Evolutionary conservation across 2,797 vertebrate genomes (phyloP), one percentile per base, ranked within the genome.

Genomic region (Orestias chungarensis): DNA sequence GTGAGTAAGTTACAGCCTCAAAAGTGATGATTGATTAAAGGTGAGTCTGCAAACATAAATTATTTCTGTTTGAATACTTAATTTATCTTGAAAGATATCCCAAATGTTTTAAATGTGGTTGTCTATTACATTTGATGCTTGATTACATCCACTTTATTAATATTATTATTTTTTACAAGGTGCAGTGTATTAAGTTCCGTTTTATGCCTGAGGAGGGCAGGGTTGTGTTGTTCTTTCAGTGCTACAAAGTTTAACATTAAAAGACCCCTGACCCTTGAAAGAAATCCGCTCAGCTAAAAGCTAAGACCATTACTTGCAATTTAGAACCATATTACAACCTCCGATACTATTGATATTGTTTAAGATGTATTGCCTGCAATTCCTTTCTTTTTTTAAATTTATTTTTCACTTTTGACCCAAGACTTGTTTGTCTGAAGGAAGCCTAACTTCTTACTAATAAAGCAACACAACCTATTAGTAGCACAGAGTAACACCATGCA

Each of bases 191-290:
- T 88, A 71, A 87, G 33, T 91, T 80, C 10, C 0, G 1, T 0
- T 35, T 76, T 64, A n/a, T 9, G 4, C 23, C 91, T 90, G 87
- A 67, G 73, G 91, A 90, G 87, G 88, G 91, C 92, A 90, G 80
- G 80, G 80, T 82, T 88, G 90, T 66, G 73, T 76, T 85, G 76
- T 79, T 78, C 66, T 68, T 62, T 17, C 15, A 6, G 2, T 62
- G 57, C 6, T 35, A 69, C 27, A 47, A 15, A 66, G 38, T 43
- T 66, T 54, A 12, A 49, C 40, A 64, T 14, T 4, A 6, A 57
- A 62, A 44, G 52, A 57, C 18, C n/a, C n/a, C 17, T 27, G 1
- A 11, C 3, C 40, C 29, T 7, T 40, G 33, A 18, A 46, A 43
- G 62, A 25, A 8, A 40, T 74, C 38, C 23, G 52, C 73, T 68